Evolutionary conservation across 2,113 vertebrate species (phyloP).

Genomic region (Podarcis cretensis): DNA sequence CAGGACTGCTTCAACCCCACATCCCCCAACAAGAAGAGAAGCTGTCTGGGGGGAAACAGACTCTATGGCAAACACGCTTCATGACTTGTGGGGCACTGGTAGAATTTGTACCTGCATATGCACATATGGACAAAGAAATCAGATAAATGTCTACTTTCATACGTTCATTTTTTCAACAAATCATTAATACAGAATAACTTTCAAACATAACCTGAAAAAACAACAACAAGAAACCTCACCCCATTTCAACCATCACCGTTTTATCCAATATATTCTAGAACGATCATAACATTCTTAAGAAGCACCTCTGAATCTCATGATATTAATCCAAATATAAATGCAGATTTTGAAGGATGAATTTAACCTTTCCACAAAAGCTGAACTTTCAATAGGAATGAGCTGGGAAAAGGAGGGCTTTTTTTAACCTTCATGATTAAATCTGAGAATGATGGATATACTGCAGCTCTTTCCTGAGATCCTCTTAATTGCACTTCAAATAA

Average conservation of each 20-base stretch:
- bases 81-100: neutral
- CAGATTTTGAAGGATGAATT: neutral
- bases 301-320: neutral
- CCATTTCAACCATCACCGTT: neutral
- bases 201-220: neutral
- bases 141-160: neutral
- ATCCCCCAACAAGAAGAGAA: neutral
- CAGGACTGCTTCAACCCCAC: too few relatives aligned
- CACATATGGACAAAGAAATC: neutral
- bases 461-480: constrained; percentile 9
- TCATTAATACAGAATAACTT: neutral
- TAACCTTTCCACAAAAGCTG: neutral
- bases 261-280: neutral
- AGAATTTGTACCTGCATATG: neutral
- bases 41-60: neutral
- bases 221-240: neutral
- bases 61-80: too few relatives aligned
- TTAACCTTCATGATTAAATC: neutral
- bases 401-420: neutral
- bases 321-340: neutral
- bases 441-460: neutral
- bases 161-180: neutral
- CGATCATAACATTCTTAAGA: neutral
- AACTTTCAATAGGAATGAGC: neutral
- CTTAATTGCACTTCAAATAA: constrained; percentile 19